Percentiles rank a stretch among this genome's conserved stretches.
These are phyloP conservation scores for Cottoperca gobio DNA, from an alignment of 2,797 vertebrate genomes.

Conservation along the genomic window DNA sequence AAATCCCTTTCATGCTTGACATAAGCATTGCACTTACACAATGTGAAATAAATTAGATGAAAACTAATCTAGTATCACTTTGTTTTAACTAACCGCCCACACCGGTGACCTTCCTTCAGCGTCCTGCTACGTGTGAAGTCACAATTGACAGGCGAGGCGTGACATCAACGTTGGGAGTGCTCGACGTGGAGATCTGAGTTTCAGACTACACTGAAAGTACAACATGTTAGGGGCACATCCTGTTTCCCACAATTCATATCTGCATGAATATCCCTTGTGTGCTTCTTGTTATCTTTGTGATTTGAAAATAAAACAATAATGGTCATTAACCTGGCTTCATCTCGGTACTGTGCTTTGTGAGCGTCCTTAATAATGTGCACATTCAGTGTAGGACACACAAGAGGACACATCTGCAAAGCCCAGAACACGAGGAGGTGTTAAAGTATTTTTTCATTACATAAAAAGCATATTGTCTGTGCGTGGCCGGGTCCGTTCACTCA, in stretches of 20 bases:
- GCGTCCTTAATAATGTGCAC: conserved; percentile 23
- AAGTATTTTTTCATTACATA: conserved; percentile 3
- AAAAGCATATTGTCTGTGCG: neutral
- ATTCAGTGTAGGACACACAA: conserved; percentile 23
- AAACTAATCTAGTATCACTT: conserved; percentile 15
- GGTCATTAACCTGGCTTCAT: conserved; percentile 10
- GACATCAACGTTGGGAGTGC: conserved; percentile 46
- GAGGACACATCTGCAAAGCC: conserved; percentile 21
- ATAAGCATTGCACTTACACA: conserved; percentile 54
- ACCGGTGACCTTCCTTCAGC: conserved; percentile 33
- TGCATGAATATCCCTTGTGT: conserved; percentile 12
- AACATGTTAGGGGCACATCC: neutral
- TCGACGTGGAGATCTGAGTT: neutral
- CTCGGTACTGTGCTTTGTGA: conserved; percentile 46
- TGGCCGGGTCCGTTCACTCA: conserved; percentile 70
- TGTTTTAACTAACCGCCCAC: conserved; percentile 11
- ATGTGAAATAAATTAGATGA: conserved; percentile 60
- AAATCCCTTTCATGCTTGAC: conserved; percentile 60
- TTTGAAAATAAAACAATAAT: neutral
- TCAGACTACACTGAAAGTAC: conserved; percentile 7
- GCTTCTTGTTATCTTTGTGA: conserved; percentile 41
- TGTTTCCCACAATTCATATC: neutral
- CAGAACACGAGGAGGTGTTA: conserved; percentile 32
- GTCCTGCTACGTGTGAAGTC: conserved; percentile 35
- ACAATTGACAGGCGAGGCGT: conserved; percentile 19